Percentiles rank a stretch among this genome's conserved stretches.
Conservation (phyloP, 2,797 vertebrate species). For the Tapera naevia region DNA sequence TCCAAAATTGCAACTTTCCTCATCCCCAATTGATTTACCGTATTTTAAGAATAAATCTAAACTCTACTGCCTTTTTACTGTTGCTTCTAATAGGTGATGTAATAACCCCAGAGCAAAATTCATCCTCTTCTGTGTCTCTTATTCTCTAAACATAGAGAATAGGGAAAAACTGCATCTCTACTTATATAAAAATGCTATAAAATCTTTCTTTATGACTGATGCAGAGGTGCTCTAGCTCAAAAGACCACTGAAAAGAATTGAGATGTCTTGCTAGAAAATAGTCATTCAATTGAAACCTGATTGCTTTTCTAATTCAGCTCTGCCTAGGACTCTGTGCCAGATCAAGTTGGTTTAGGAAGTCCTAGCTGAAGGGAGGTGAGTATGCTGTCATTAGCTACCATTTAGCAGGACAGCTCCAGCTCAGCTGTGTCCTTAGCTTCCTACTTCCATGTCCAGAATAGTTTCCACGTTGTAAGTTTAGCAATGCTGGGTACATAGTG, state of each 20-base stretch:
- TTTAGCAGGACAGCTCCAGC: background rate
- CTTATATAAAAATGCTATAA: background rate
- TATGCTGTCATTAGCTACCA: background rate
- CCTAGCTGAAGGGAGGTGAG: background rate
- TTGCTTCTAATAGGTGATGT: background rate
- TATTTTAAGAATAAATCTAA: background rate
- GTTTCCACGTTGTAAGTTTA: background rate
- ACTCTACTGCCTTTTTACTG: background rate
- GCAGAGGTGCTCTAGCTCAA: background rate
- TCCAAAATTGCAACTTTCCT: background rate
- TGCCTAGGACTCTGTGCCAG: background rate
- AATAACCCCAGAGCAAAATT: background rate
- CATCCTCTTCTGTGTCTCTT: background rate
- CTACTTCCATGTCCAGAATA: background rate
- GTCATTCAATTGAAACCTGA: background rate
- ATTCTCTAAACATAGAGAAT: background rate
- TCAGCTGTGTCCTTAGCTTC: background rate
- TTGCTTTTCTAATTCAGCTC: background rate
- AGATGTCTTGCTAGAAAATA: fast-evolving
- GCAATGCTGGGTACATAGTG: background rate
- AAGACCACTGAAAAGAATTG: background rate
- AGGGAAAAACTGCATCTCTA: background rate
- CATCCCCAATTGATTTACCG: background rate
- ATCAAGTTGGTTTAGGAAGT: background rate
- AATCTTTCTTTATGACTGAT: background rate